Percentiles rank a stretch among this genome's conserved stretches.
Evolutionary conservation across 1,140 invertebrate species (phyloP).

Genomic region (Scaptomyza hsui): DNA sequence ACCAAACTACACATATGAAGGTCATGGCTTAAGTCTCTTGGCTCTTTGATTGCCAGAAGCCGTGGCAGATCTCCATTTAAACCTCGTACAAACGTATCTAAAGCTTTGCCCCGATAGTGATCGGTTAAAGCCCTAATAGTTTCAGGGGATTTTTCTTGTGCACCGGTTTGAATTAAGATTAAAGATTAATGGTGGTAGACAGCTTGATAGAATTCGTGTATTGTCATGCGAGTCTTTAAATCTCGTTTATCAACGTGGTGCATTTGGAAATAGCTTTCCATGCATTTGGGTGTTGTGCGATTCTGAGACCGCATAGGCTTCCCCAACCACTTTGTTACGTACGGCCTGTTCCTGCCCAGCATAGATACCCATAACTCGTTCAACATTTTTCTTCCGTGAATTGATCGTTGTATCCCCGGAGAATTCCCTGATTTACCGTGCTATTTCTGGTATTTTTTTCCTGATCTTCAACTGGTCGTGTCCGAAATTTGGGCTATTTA

Average conservation of each 20-base stretch:
- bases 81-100: constrained; percentile 16
- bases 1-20: constrained; percentile 11
- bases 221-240: constrained; percentile 3
- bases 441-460: no score
- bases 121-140: constrained; percentile 3
- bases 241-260: constrained; percentile 4
- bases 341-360: neutral
- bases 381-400: neutral
- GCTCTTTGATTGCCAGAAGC: constrained; percentile 19
- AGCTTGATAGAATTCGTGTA: constrained; percentile 6
- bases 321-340: neutral
- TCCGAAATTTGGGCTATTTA: no score
- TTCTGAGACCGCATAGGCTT: neutral
- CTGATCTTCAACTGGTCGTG: no score
- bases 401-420: neutral
- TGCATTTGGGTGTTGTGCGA: constrained; percentile 9
- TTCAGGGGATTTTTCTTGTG: constrained; percentile 8
- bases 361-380: neutral
- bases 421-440: neutral
- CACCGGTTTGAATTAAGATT: constrained; percentile 4
- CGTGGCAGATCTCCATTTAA: constrained; percentile 19
- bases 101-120: constrained; percentile 3
- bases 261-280: constrained; percentile 9
- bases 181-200: constrained; percentile 17
- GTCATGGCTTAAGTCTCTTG: constrained; percentile 13